Base-by-base conservation (phyloP, 2,797 vertebrate genomes). In the Astyanax mexicanus region DNA sequence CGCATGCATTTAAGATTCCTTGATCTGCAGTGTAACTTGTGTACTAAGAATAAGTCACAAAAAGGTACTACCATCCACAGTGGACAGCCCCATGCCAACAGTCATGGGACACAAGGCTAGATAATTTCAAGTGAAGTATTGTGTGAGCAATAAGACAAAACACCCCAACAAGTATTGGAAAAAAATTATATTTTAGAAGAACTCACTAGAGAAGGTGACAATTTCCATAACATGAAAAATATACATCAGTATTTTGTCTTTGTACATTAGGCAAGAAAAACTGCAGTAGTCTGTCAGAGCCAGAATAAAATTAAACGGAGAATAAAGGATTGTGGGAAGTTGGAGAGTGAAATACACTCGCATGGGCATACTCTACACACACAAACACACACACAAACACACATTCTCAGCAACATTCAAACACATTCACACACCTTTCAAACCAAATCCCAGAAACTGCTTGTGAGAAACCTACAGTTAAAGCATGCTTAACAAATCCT, bases 171-270 rank as follows among this genome's bases (percentile, higher is more conserved):
- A 83, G 89, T 96, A 96, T 95, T 97, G 95, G 92, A 94, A 97
- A 98, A 92, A 96, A 94, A 90, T 95, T 94, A 91, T 96, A 96
- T 97, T 98, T 97, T 96, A 94, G 95, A 98, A 97, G 95, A 98
- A 96, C 94, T 96, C 93, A 97, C 96, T 96, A 97, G 95, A 98
- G 93, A 92, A 93, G 93, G 95, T 95, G 95, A 97, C 95, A 95
- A 94, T 93, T 95, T 96, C 93, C 94, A 96, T 97, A 96, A 97
- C 95, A 98, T 96, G 94, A 97, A 98, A 94, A 98, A 98, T 98
- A 98, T 98, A 98, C 96, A 98, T 96, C 93, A 93, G 95, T 91
- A 96, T 95, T 96, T 94, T 91, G 89, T 97, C 94, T 98, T 96
- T 98, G 93, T 98, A 99, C 97, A 98, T 93, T 92, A 95, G 91